Evolutionary conservation across 1,140 invertebrate genomes (phyloP), one percentile per base, ranked within the genome.

Genomic region (Nilaparvata lugens): DNA sequence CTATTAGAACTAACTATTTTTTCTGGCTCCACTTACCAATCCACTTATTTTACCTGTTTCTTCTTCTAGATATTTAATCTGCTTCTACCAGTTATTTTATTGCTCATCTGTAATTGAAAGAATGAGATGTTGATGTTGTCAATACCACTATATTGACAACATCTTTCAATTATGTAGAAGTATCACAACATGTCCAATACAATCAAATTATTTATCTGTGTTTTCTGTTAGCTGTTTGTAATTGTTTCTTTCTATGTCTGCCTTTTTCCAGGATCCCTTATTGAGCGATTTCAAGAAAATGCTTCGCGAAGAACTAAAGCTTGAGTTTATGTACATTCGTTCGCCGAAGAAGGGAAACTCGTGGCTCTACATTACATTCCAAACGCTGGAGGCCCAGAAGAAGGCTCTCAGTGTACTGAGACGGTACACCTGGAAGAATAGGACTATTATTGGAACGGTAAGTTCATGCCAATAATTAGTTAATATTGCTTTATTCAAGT

Each of bases 281-380:
- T 16, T 67, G 19, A 52, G 64, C 58, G 67, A 65, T 28, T 70
- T 70, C 52, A 63, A 67, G 51, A 67, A 66, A 56, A 59, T 67
- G 53, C 62, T 68, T 6, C 64, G 62, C 6, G 62, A 65, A 40
- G 66, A 68, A 13, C 52, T 67, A 24, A 64, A 59, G 48, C 42
- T 70, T 25, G 63, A 67, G 19, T 64, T 67, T 18, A 64, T 64
- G 25, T 66, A 68, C 43, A 63, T 67, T 1, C 62, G 68, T 6
- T 69, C 64, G 21, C 64, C 66, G n/a, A 68, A 68, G 58, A 68
- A 67, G 56, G 67, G 68, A 2, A 67, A 68, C 53, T 66, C 79
- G 1, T 89, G 82, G 81, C 73, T 85, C 3, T 93, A 84, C 74
- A 83, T 89, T 6, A 89, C 86, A 63, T 93, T 90, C 62, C 82